Evolutionary conservation across 2,113 vertebrate genomes (phyloP).

Genomic region (Bothrops jararaca): DNA sequence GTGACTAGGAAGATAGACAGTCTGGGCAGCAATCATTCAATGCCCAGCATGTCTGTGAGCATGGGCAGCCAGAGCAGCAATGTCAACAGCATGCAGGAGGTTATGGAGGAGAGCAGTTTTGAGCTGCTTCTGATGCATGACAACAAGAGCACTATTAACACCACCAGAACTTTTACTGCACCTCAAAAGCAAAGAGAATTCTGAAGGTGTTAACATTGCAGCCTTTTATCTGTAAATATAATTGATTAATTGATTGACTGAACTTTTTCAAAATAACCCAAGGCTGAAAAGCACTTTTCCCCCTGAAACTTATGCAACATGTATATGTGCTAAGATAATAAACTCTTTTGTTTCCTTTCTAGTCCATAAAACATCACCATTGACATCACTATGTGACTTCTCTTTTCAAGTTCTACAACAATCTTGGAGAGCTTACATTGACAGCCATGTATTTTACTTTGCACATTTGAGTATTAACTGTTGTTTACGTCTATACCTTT

Average conservation of each 20-base stretch:
- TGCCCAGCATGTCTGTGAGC: constrained; percentile 93
- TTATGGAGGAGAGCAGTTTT: constrained; percentile 88
- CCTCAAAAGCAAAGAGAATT: not conserved
- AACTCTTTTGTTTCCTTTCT: not conserved
- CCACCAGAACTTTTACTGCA: not conserved
- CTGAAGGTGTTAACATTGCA: not conserved
- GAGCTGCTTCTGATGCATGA: constrained; percentile 84
- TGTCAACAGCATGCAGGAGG: constrained; percentile 96
- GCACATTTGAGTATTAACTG: not conserved
- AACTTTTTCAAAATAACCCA: not conserved
- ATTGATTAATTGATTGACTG: not conserved
- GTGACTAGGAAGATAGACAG: constrained; percentile 91
- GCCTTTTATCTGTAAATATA: not conserved
- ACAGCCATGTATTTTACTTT: not conserved
- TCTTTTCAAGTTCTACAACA: not conserved
- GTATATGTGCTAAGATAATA: not conserved
- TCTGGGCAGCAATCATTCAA: constrained; percentile 95
- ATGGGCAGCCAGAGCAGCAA: constrained; percentile 97
- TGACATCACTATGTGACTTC: not conserved
- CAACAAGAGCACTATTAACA: constrained; percentile 76
- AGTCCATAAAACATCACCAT: not conserved
- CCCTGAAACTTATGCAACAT: not conserved
- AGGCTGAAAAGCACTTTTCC: not conserved
- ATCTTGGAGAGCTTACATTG: not conserved
- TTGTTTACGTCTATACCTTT: too few relatives aligned